Percentiles rank a stretch among this genome's conserved stretches.
phyloP scores from a whole-genome alignment of 2,113 vertebrate species.

The Hippoglossus stenolepis region DNA sequence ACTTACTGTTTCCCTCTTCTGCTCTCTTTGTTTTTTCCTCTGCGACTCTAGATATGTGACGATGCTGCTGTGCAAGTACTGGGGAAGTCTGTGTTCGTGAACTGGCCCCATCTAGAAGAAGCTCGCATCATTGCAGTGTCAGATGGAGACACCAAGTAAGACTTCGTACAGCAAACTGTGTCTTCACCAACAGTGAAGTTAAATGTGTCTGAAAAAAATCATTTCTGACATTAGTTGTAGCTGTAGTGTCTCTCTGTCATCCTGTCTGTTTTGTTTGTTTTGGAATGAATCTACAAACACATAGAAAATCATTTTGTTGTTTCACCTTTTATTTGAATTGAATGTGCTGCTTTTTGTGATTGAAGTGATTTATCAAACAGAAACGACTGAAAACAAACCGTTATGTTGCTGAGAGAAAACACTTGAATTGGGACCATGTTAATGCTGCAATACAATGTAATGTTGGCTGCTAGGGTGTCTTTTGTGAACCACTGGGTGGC shows the following conservation, averaged over 20 bases:
- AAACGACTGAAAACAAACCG: too few species aligned
- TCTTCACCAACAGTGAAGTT: not conserved
- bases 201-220: not conserved
- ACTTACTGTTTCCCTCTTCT: not conserved
- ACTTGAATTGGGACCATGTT: not conserved
- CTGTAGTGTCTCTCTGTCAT: not conserved
- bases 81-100: constrained; percentile 92
- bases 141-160: constrained; percentile 95
- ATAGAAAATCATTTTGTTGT: too few species aligned
- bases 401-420: too few species aligned
- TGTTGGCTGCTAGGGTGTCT: not conserved
- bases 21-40: too few species aligned
- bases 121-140: constrained; percentile 92
- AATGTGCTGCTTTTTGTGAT: too few species aligned
- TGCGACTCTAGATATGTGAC: constrained; percentile 83
- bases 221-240: not conserved
- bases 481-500: not conserved
- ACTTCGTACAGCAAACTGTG: not conserved
- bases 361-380: too few species aligned
- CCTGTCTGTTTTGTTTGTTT: constrained; percentile 85
- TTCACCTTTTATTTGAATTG: too few species aligned
- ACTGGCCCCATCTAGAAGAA: constrained; percentile 98
- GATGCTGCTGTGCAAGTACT: constrained; percentile 84
- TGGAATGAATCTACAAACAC: not conserved
- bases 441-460: not conserved